Conservation (phyloP, 1,140 invertebrate species). For the Pantala flavescens region DNA sequence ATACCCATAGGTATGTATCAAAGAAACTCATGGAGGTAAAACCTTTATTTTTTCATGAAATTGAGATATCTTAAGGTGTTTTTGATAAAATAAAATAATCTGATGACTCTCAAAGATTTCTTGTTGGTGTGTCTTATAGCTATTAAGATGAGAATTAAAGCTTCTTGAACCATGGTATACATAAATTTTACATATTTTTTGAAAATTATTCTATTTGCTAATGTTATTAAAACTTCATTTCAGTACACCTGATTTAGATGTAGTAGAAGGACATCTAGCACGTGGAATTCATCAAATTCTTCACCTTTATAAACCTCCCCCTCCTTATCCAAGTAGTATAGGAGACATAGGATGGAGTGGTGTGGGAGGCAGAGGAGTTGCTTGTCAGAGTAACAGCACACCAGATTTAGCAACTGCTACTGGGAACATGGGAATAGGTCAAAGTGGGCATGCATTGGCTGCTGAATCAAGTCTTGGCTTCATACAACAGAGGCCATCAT, state of each 20-base stretch:
- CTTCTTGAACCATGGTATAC: no score
- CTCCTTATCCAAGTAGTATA: constrained; percentile 58
- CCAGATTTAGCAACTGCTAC: constrained; percentile 55
- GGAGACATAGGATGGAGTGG: constrained; percentile 41
- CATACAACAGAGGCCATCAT: constrained; percentile 23
- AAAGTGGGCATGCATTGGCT: background rate
- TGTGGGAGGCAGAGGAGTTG: background rate
- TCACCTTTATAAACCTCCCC: constrained; percentile 68
- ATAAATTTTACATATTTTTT: no score
- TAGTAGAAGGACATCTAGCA: constrained; percentile 31
- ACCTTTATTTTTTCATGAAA: no score
- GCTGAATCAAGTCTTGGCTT: constrained; percentile 21
- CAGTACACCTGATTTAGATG: constrained; percentile 40
- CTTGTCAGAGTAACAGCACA: constrained; percentile 52
- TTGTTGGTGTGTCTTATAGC: no score
- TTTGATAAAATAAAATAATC: no score
- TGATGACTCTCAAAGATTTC: no score
- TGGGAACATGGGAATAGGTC: background rate
- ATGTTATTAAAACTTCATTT: constrained; percentile 11
- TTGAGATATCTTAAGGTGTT: no score
- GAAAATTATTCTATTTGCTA: background rate
- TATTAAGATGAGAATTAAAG: no score
- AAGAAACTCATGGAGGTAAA: background rate
- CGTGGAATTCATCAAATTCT: constrained; percentile 46
- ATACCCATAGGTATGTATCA: constrained; percentile 26